A percentile compares a stretch with the other conserved stretches of the same genome.
Evolutionary conservation across 2,113 vertebrate species (phyloP).

Genomic region (Amphilophus citrinellus): DNA sequence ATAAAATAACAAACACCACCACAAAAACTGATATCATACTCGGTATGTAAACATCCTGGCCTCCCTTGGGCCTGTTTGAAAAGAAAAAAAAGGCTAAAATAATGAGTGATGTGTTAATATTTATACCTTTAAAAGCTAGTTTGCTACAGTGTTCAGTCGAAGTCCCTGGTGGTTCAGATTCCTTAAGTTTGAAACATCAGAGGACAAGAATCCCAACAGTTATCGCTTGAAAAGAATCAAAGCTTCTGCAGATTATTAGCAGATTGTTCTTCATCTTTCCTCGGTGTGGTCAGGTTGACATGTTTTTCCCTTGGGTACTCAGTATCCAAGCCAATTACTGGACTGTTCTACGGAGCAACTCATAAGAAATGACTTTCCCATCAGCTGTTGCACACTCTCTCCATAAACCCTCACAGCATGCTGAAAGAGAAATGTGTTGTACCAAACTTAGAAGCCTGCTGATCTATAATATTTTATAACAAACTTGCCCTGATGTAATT

Average conservation of each 20-base stretch:
- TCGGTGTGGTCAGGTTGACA: slow-evolving; percentile 22
- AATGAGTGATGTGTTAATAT: slow-evolving; percentile 46
- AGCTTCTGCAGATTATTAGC: slow-evolving; percentile 34
- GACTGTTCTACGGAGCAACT: slow-evolving; percentile 17
- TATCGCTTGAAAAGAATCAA: slow-evolving; percentile 29
- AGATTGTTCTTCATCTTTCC: slow-evolving; percentile 31
- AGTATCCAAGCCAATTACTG: slow-evolving; percentile 50
- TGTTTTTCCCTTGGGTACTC: slow-evolving; percentile 16
- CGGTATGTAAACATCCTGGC: slow-evolving; percentile 32
- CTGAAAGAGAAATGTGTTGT: background rate
- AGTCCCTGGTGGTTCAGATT: slow-evolving; percentile 30
- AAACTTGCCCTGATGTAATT: background rate
- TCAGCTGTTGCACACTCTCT: slow-evolving; percentile 12
- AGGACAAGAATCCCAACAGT: slow-evolving; percentile 29
- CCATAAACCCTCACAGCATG: background rate
- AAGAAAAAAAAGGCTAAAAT: background rate
- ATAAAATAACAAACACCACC: slow-evolving; percentile 39
- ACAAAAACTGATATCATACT: slow-evolving; percentile 31
- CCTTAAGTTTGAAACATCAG: slow-evolving; percentile 24
- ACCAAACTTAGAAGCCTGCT: background rate
- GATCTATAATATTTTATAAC: background rate
- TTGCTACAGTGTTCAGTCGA: background rate
- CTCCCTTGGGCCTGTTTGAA: slow-evolving; percentile 9
- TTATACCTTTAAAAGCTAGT: slow-evolving; percentile 21
- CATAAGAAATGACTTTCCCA: slow-evolving; percentile 17